phyloP scores from a whole-genome alignment of 1,140 invertebrate genomes.

The Pseudobourletiella spinata region DNA sequence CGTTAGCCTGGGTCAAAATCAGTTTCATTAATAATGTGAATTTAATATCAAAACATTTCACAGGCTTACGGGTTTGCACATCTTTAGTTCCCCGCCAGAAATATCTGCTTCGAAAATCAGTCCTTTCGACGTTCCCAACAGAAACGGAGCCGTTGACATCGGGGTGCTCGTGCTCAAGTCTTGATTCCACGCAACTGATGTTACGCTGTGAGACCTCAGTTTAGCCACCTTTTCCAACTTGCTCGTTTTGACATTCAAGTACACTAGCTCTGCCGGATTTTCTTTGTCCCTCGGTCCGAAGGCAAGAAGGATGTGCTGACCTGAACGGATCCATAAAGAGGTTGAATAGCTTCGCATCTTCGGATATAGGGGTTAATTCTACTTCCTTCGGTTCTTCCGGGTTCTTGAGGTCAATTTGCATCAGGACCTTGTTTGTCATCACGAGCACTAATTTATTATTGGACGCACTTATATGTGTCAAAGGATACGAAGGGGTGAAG shows the following conservation, averaged over 20 bases:
- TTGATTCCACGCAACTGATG: conserved; percentile 82
- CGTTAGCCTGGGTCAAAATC: no score
- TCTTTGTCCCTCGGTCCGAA: conserved; percentile 55
- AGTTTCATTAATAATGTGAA: no score
- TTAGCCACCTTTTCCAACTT: conserved; percentile 56
- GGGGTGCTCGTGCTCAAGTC: conserved; percentile 41
- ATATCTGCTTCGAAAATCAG: conserved; percentile 87
- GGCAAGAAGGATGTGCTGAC: conserved; percentile 70
- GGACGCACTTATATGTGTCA: conserved; percentile 68
- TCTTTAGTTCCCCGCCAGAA: conserved; percentile 64
- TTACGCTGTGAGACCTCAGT: conserved; percentile 74
- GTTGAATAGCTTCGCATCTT: conserved; percentile 54
- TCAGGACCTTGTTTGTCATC: conserved; percentile 69
- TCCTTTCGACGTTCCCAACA: conserved; percentile 82
- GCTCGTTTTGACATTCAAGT: conserved; percentile 56
- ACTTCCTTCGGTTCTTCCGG: conserved; percentile 52
- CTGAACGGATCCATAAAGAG: conserved; percentile 80
- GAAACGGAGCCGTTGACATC: conserved; percentile 60
- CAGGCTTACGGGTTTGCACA: conserved; percentile 79
- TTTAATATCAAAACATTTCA: no score
- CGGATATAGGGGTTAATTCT: conserved; percentile 39
- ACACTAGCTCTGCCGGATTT: conserved; percentile 62
- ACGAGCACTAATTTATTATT: conserved; percentile 74
- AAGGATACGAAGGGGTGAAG: conserved; percentile 62
- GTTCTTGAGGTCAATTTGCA: conserved; percentile 70